A percentile compares a stretch with the other conserved stretches of the same genome.
Evolutionary conservation across 2,113 vertebrate species (phyloP).

Genomic region (Henicopernis longicauda): DNA sequence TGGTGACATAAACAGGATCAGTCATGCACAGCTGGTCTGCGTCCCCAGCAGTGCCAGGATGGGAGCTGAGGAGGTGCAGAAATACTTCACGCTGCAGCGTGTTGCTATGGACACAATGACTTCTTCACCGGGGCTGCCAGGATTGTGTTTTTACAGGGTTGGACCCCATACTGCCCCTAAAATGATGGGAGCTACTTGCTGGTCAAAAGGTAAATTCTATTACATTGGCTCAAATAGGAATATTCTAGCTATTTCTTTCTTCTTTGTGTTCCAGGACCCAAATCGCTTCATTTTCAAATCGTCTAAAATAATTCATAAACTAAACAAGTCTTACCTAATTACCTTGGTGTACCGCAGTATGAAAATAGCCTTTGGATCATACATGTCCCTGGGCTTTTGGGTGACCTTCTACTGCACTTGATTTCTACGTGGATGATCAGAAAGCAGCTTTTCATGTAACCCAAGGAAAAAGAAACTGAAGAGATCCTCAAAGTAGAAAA

Average conservation of each 20-base stretch:
- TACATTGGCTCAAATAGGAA: neutral
- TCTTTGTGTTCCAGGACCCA: neutral
- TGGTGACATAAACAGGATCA: conserved; percentile 29
- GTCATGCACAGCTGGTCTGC: neutral
- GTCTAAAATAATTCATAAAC: neutral
- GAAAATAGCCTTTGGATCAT: neutral
- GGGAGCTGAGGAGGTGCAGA: neutral
- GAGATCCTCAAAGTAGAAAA: neutral
- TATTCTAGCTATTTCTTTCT: neutral
- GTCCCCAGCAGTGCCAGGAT: conserved; percentile 8
- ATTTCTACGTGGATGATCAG: neutral
- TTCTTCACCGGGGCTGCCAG: neutral
- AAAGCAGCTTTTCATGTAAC: neutral
- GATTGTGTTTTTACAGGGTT: neutral
- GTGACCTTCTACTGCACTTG: neutral
- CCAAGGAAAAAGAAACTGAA: neutral
- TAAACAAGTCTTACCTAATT: neutral
- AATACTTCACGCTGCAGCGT: neutral
- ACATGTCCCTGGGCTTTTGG: neutral
- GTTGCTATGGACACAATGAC: neutral
- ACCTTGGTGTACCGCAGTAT: too few species aligned
- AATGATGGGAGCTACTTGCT: neutral
- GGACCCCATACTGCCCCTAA: neutral
- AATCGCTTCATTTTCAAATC: neutral
- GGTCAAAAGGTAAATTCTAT: neutral